Base-by-base conservation (phyloP, 1,140 invertebrate species). In the Carposina sasakii region DNA sequence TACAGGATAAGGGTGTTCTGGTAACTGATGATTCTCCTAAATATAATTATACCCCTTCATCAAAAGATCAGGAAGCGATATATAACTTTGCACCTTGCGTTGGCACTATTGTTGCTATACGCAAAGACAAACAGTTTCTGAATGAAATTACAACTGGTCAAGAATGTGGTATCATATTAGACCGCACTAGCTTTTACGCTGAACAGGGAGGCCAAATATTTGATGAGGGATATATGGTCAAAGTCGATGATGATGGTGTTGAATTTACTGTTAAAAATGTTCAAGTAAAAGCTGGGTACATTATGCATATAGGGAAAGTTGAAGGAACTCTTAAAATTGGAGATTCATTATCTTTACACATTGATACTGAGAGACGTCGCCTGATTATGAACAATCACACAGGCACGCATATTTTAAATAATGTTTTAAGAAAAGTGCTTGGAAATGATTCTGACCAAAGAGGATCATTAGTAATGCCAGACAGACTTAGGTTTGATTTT, bases 321-420 rank as follows among this genome's bases (percentile, higher is more conserved):
- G 95, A 96, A 85, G 97, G 97, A 15, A 89, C 75, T 0, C 77
- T 99, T 8, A 90, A 88, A 67, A 91, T 97, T 42, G 97, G 97
- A 2, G 98, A 99, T 85, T 89, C 89, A 69, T 85, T 99, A 6
- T 86, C 89, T 44, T 84, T 98, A 12, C 89, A 92, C 53, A 88
- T 99, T 52, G 97, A 99, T 84, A 90, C 90, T 43, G 88, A 91
- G 59, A 89, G 97, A 50, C 87, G 97, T 71, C 88, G 92, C 60
- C 81, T 94, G 4, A 88, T 99, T 17, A 99, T 99, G 98, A 98
- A 95, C 67, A 99, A 99, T 85, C 98, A 99, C 70, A 99, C 98
- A 17, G 98, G 96, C 19, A 99, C 98, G 1, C 98, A 99, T 85
- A 91, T 97, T 37, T 87, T 99, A 0, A 99, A 99, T 87, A 96